Conservation (phyloP, 2,888 invertebrate species). For the Labia minor region DNA sequence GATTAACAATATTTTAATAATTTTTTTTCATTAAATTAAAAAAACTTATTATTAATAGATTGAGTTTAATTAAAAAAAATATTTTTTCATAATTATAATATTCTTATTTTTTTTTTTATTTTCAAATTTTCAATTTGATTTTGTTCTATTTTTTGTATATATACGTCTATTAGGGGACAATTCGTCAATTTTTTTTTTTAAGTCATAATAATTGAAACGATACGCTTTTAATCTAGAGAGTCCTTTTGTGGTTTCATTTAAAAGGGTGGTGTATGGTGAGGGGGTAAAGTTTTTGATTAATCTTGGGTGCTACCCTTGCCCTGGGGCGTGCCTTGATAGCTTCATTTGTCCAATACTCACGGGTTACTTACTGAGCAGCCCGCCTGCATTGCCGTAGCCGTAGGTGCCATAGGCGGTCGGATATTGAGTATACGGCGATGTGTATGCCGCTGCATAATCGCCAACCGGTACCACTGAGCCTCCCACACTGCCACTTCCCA, state of each 20-base stretch:
- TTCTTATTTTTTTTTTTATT: too few species aligned
- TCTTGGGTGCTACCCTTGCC: background rate
- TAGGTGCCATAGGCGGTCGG: constrained; percentile 53
- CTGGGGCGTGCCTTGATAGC: constrained; percentile 7
- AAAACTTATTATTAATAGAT: too few species aligned
- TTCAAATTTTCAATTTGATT: too few species aligned
- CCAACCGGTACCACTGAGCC: constrained; percentile 49
- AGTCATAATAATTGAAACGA: background rate
- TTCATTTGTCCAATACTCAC: constrained; percentile 28
- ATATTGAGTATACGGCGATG: constrained; percentile 64
- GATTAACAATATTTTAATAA: too few species aligned
- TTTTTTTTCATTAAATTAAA: too few species aligned
- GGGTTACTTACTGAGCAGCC: constrained; percentile 49
- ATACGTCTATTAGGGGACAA: too few species aligned
- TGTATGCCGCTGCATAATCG: constrained; percentile 53
- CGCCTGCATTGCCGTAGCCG: constrained; percentile 42
- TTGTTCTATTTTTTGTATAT: too few species aligned
- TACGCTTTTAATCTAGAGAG: background rate
- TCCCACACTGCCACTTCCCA: constrained; percentile 32
- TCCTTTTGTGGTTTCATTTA: too few species aligned
- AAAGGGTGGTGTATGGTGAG: too few species aligned
- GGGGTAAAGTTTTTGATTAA: background rate
- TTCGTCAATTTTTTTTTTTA: too few species aligned
- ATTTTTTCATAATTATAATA: too few species aligned
- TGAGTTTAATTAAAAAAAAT: too few species aligned